These are phyloP conservation scores for Coturnix japonica DNA, from an alignment of 2,113 vertebrate species.

Conservation along the genomic window DNA sequence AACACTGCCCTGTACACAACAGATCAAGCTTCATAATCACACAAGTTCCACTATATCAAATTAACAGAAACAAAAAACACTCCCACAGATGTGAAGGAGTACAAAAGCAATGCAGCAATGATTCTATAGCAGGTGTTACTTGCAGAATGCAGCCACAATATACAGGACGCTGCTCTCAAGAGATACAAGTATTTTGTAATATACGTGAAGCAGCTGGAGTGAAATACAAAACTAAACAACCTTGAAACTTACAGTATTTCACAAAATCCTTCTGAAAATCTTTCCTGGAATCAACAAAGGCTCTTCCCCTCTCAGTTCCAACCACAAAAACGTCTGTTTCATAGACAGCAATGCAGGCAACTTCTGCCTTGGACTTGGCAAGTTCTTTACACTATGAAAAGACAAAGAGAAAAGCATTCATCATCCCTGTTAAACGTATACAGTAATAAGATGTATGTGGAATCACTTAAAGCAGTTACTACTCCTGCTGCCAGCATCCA, in stretches of 20 bases:
- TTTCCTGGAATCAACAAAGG: conserved; percentile 80
- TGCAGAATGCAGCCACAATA: rapidly evolving
- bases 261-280: conserved; percentile 85
- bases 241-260: conserved; percentile 81
- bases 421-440: neutral
- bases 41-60: neutral
- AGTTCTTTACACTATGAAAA: conserved; percentile 81
- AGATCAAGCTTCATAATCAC: neutral
- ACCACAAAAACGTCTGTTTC: conserved; percentile 81
- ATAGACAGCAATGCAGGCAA: conserved; percentile 83
- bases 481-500: neutral
- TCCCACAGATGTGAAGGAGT: neutral
- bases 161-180: neutral
- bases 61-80: neutral
- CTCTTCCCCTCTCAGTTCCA: conserved; percentile 82
- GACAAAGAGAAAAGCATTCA: conserved; percentile 37
- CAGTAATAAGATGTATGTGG: neutral
- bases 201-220: neutral
- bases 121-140: neutral
- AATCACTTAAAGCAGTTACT: neutral
- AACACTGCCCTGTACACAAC: neutral
- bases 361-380: conserved; percentile 84
- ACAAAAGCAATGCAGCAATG: neutral
- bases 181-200: neutral
- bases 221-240: neutral